Conservation (phyloP, 2,113 vertebrate species). For the Desmodus rotundus region DNA sequence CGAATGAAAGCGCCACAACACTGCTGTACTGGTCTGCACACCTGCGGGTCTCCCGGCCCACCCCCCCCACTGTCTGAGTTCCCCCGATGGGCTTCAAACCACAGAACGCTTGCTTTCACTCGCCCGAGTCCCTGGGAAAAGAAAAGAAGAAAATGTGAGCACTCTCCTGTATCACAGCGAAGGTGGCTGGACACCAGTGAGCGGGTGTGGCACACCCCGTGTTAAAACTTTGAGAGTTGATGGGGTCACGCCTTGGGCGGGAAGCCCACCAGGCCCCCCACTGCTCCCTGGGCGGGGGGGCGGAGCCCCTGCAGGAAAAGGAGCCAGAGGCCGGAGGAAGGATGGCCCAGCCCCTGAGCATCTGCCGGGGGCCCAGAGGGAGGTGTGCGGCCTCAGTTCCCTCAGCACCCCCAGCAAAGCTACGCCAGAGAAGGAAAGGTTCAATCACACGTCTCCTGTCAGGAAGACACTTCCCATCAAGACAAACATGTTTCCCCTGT, state of each 20-base stretch:
- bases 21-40: not conserved
- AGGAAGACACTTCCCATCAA: not conserved
- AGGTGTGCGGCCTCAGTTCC: not conserved
- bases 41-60: not conserved
- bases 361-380: not conserved
- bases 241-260: not conserved
- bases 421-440: not conserved
- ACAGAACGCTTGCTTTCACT: not conserved
- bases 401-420: not conserved
- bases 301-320: not conserved
- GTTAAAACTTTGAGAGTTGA: not conserved
- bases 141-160: not conserved
- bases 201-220: not conserved
- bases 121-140: not conserved
- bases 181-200: not conserved
- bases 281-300: not conserved
- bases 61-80: no score
- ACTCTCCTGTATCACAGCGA: not conserved
- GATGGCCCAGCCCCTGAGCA: not conserved
- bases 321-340: not conserved
- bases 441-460: not conserved
- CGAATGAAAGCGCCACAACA: not conserved
- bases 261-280: not conserved
- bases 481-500: no score
- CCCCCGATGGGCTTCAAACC: not conserved